These are phyloP conservation scores for Salminus brasiliensis DNA, from an alignment of 2,113 vertebrate species.

Conservation along the genomic window DNA sequence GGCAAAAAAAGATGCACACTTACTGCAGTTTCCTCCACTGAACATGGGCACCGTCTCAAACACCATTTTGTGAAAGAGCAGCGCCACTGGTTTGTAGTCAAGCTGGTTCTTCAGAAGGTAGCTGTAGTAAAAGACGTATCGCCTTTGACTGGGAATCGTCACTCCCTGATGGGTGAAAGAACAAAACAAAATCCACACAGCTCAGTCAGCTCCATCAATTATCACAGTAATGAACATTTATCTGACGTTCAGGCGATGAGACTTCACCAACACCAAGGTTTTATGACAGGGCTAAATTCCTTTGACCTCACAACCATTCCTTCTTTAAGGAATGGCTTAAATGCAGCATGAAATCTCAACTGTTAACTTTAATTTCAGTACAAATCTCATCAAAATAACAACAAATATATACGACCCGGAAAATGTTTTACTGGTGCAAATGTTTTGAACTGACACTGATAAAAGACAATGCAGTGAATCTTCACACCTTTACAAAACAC, in stretches of 20 bases:
- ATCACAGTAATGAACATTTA: fast-evolving
- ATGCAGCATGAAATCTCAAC: too few species aligned
- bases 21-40: slow-evolving; percentile 95
- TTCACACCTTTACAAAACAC: neutral
- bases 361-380: too few species aligned
- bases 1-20: slow-evolving; percentile 65
- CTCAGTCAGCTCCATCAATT: neutral
- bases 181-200: neutral
- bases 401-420: too few species aligned
- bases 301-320: too few species aligned
- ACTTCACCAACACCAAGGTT: too few species aligned
- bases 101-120: slow-evolving; percentile 94
- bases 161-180: slow-evolving; percentile 83
- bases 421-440: too few species aligned
- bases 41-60: slow-evolving; percentile 99
- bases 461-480: neutral
- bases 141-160: slow-evolving; percentile 96
- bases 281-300: too few species aligned
- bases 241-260: too few species aligned
- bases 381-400: too few species aligned
- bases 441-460: neutral
- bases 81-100: slow-evolving; percentile 93
- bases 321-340: too few species aligned
- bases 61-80: slow-evolving; percentile 98
- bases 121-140: slow-evolving; percentile 97